Evolutionary conservation across 2,888 invertebrate genomes (phyloP), one percentile per base, ranked within the genome.

Genomic region (Spilosoma lubricipeda): DNA sequence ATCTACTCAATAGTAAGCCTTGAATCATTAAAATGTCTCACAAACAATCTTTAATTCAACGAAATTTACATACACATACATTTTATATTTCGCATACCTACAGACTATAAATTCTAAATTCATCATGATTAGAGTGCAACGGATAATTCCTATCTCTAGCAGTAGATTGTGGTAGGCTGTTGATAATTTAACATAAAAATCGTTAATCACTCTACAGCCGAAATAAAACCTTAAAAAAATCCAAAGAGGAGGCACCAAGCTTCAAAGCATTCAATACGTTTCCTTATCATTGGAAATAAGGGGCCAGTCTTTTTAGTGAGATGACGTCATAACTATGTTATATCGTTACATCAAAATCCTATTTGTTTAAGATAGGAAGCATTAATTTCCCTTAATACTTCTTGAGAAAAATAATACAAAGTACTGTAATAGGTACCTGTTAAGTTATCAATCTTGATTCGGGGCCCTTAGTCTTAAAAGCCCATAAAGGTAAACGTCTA

Each of bases 361-460:
- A 27, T 63, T 30, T 52, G n/a, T 23, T 8, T 30, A 15, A 18
- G 18, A 7, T 63, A 1, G 30, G 7, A 63, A 63, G 27, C 27
- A 63, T 63, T 63, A 63, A 23, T 0, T 2, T 52, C 23, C 23
- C 20, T 15, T 15, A 45, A 15, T 52, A 52, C 4, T 52, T 52
- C 15, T 27, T 13, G 27, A 13, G 59, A 59, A 59, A 30, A 27
- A 59, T 68, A 52, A 30, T 67, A 23, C 48, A 15, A 15, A 23
- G 42, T 39, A 15, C 42, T n/a, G 13, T 27, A 2, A 67, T 42
- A 68, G 7, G 15, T 45, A 20, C 20, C 59, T 15, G 20, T 56
- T 9, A 56, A 18, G 27, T 72, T 36, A 73, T 73, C 73, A 69
- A 73, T 69, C 73, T 73, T 69, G 64, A 68, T 73, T 68, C 52